These are phyloP conservation scores for Hassar affinis DNA, from an alignment of 2,113 vertebrate genomes.

Conservation along the genomic window DNA sequence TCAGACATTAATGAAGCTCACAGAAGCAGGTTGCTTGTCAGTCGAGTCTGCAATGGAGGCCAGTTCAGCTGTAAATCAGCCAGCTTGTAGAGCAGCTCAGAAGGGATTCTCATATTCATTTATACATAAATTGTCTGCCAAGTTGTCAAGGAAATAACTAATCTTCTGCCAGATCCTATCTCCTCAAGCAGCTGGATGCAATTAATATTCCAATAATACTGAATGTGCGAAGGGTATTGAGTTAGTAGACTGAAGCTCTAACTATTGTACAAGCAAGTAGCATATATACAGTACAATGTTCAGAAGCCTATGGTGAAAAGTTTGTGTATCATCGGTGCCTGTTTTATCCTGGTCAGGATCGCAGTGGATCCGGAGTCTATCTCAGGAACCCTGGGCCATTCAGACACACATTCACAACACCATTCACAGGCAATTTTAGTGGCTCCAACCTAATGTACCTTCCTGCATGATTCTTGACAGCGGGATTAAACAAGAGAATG, in stretches of 20 bases:
- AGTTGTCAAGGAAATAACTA: slow-evolving; percentile 5
- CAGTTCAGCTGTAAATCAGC: neutral
- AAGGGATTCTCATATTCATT: neutral
- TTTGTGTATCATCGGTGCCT: neutral
- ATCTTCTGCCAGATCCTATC: neutral
- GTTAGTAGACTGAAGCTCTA: neutral
- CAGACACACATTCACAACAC: neutral
- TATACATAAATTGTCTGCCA: neutral
- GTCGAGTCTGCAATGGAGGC: neutral
- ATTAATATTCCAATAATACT: slow-evolving; percentile 12
- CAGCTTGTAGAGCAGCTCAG: neutral
- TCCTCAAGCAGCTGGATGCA: neutral
- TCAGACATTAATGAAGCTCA: neutral
- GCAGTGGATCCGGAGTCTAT: neutral
- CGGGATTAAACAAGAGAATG: neutral
- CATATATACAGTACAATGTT: neutral
- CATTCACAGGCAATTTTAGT: neutral
- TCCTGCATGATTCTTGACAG: neutral
- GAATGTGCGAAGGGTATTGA: neutral
- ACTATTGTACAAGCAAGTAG: neutral
- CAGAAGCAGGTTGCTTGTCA: slow-evolving; percentile 2
- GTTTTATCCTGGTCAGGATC: neutral
- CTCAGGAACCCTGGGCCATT: neutral
- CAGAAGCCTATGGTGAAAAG: neutral
- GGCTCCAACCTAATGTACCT: neutral